A percentile compares a stretch with the other conserved stretches of the same genome.
Conservation (phyloP, 2,888 invertebrate species). For the Harpagoxenus sublaevis region DNA sequence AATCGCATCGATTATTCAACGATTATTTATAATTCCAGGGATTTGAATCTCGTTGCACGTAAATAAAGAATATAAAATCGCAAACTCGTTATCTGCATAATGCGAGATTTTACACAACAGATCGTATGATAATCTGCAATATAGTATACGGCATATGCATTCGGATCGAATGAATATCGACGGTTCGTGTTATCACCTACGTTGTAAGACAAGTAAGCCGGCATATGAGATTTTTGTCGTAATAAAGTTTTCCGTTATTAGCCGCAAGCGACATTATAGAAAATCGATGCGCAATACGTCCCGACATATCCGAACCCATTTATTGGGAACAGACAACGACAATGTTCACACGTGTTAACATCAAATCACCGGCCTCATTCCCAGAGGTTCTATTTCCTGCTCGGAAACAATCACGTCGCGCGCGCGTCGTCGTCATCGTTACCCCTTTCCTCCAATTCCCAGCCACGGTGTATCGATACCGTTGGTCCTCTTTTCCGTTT, state of each 20-base stretch:
- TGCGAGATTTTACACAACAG: background rate
- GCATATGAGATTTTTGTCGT: slow-evolving; percentile 4
- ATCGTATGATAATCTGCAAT: background rate
- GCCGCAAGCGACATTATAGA: slow-evolving; percentile 46
- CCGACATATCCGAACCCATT: slow-evolving; percentile 34
- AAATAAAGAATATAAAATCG: background rate
- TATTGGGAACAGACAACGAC: slow-evolving; percentile 42
- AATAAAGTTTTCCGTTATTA: slow-evolving; percentile 43
- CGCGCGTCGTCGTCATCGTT: slow-evolving; percentile 36
- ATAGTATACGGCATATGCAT: background rate
- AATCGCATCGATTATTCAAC: background rate
- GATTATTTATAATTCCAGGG: slow-evolving; percentile 6
- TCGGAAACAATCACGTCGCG: slow-evolving; percentile 56
- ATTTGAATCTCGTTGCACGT: background rate
- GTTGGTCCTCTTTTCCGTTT: slow-evolving; percentile 47
- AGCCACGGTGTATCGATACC: slow-evolving; percentile 45
- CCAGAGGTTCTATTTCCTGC: slow-evolving; percentile 50
- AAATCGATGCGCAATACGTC: slow-evolving; percentile 51
- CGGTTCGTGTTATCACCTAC: background rate
- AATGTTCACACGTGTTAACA: slow-evolving; percentile 51
- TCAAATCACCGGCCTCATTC: slow-evolving; percentile 52
- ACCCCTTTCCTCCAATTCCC: slow-evolving; percentile 45
- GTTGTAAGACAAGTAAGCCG: background rate
- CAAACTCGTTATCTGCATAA: background rate
- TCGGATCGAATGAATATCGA: background rate